Percentiles rank a stretch among this genome's conserved stretches.
Conservation (phyloP, 2,888 invertebrate species). For the Calameuta pallipes region DNA sequence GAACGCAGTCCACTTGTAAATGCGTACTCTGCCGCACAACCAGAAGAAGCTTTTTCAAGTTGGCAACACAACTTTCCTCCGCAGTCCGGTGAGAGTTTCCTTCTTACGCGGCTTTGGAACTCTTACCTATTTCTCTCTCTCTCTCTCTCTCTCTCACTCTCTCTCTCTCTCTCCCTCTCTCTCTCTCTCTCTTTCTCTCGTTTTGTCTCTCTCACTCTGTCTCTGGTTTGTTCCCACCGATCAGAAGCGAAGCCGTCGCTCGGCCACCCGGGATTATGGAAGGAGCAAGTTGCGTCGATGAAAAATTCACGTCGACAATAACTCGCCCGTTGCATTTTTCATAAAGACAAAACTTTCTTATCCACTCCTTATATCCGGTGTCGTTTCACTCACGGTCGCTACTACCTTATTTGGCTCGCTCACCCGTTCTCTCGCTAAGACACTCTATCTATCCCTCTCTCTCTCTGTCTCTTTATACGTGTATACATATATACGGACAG, state of each 20-base stretch:
- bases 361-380: constrained; percentile 5
- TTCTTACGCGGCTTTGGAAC: neutral
- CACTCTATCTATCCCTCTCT: constrained; percentile 12
- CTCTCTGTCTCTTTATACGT: constrained; percentile 8
- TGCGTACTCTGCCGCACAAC: too few relatives aligned
- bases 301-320: constrained; percentile 64
- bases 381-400: neutral
- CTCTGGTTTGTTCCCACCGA: neutral
- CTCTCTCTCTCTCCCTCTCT: constrained; percentile 1
- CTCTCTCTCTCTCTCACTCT: constrained; percentile 27
- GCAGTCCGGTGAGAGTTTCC: constrained; percentile 5
- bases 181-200: constrained; percentile 27
- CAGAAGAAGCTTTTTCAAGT: too few relatives aligned
- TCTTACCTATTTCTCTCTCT: constrained; percentile 14
- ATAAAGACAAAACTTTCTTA: constrained; percentile 41
- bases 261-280: neutral
- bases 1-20: too few relatives aligned
- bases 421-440: neutral
- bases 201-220: neutral
- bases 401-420: neutral
- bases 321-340: constrained; percentile 64
- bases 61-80: too few relatives aligned
- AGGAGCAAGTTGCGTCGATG: constrained; percentile 42
- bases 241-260: neutral
- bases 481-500: constrained; percentile 8